Evolutionary conservation across 2,113 vertebrate genomes (phyloP).

Genomic region (Tenrec ecaudatus): DNA sequence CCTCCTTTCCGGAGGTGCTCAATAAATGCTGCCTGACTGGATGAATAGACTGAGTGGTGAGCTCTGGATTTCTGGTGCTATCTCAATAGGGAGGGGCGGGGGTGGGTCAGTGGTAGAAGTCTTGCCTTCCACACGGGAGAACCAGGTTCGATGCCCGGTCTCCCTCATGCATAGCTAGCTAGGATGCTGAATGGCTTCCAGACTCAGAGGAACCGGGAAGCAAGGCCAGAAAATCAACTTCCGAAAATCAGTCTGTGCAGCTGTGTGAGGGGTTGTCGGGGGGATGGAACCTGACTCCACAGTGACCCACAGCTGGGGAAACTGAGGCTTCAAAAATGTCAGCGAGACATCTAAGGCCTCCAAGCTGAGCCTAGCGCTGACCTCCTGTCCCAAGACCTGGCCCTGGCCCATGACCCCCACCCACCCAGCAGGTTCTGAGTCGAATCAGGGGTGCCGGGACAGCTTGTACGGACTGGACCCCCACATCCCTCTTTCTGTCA

Average conservation of each 20-base stretch:
- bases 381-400: neutral
- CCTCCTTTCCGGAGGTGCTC: neutral
- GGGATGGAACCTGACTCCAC: neutral
- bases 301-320: neutral
- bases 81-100: too few relatives aligned
- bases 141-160: neutral
- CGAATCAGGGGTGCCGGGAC: neutral
- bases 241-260: neutral
- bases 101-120: neutral
- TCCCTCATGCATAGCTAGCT: neutral
- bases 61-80: too few relatives aligned
- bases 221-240: neutral
- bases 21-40: neutral
- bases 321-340: neutral
- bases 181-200: neutral
- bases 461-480: neutral
- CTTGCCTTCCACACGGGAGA: neutral
- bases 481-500: neutral
- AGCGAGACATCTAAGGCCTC: neutral
- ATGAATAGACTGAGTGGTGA: neutral
- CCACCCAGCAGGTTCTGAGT: neutral
- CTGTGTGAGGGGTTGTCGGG: too few relatives aligned
- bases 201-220: neutral
- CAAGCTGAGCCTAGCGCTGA: rapidly evolving
- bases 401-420: neutral